Evolutionary conservation across 2,113 vertebrate species (phyloP).

Genomic region (Sprattus sprattus): DNA sequence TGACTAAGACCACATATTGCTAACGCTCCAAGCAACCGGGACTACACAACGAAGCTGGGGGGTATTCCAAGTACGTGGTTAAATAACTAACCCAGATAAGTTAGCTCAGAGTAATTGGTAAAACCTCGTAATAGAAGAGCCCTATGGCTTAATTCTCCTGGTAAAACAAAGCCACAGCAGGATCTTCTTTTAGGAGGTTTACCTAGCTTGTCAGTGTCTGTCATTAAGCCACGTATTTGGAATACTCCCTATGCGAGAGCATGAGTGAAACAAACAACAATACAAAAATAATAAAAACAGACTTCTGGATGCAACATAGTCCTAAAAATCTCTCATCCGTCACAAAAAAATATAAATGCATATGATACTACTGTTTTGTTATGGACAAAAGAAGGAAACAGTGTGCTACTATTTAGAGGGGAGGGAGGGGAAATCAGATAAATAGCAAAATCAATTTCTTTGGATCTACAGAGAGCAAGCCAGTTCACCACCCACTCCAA

Average conservation of each 20-base stretch:
- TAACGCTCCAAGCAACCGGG: not conserved
- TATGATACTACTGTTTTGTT: not conserved
- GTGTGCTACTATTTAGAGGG: not conserved
- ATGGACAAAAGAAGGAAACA: not conserved
- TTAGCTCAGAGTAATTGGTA: no score
- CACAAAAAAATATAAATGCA: not conserved
- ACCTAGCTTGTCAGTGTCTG: no score
- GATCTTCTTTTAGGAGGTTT: no score
- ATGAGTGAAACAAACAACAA: not conserved
- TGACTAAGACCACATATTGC: not conserved
- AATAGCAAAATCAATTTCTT: conserved; percentile 7
- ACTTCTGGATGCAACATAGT: not conserved
- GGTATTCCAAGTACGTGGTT: no score
- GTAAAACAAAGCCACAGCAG: no score
- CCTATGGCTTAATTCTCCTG: no score
- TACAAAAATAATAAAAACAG: not conserved
- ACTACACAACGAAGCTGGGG: not conserved
- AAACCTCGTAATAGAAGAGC: no score
- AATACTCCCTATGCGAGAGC: not conserved
- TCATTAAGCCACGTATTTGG: no score
- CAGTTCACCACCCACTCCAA: not conserved
- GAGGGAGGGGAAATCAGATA: not conserved
- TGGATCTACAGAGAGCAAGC: not conserved
- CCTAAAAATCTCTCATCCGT: not conserved
- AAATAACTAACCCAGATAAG: no score